Percentiles rank a stretch among this genome's conserved stretches.
phyloP scores from a whole-genome alignment of 1,140 invertebrate genomes.

The Melanaphis sacchari region DNA sequence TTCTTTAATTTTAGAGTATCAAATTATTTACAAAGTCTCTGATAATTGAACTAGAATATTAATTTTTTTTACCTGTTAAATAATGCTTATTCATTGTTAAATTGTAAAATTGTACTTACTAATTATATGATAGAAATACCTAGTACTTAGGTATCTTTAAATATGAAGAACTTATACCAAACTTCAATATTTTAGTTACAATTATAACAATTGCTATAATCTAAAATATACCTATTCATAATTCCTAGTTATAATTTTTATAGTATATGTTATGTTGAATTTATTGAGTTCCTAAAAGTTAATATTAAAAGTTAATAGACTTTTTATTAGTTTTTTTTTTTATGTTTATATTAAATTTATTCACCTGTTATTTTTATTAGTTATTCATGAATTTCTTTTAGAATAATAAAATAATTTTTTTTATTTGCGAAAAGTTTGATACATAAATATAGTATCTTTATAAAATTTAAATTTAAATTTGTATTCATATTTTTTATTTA shows the following conservation, averaged over 20 bases:
- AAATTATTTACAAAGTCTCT: neutral
- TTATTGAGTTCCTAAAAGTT: conserved; percentile 6
- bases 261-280: neutral
- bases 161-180: neutral
- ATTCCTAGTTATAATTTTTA: neutral
- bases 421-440: neutral
- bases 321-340: neutral
- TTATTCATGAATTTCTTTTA: neutral
- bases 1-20: neutral
- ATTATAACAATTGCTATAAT: neutral
- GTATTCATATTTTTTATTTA: neutral
- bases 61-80: neutral
- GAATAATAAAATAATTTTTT: neutral
- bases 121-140: neutral
- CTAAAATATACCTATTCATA: neutral
- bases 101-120: neutral
- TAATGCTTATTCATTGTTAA: neutral
- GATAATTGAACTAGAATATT: neutral
- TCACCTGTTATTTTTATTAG: neutral
- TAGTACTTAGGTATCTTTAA: neutral
- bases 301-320: neutral
- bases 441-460: neutral
- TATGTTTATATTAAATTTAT: neutral
- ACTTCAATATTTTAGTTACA: neutral
- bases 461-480: neutral